phyloP scores from a whole-genome alignment of 2,113 vertebrate genomes.

The Gnathonemus longibarbis region DNA sequence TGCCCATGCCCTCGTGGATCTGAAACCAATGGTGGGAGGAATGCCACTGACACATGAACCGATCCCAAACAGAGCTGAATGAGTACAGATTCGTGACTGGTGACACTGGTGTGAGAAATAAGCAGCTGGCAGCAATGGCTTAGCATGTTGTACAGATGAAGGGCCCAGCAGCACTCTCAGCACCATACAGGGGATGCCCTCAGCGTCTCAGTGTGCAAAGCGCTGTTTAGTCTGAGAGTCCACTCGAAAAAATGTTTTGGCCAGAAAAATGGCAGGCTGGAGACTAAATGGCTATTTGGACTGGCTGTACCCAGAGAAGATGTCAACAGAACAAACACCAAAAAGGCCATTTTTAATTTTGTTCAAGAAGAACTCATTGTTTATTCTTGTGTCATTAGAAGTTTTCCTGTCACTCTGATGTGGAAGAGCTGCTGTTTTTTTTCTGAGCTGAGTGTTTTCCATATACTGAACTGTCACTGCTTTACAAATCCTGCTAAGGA shows the following conservation, averaged over 20 bases:
- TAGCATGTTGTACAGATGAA: neutral
- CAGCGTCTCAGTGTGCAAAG: neutral
- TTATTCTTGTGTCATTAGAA: neutral
- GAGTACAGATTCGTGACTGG: neutral
- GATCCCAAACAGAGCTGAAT: neutral
- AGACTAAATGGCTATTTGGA: neutral
- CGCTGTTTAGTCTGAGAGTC: conserved; percentile 2
- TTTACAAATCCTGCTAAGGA: neutral
- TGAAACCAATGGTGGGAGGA: neutral
- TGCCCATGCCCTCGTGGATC: neutral
- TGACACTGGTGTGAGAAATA: neutral
- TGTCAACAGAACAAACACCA: neutral
- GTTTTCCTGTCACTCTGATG: neutral
- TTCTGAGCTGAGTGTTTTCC: neutral
- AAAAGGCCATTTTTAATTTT: neutral
- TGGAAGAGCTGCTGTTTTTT: neutral
- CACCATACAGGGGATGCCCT: neutral
- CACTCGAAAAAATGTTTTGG: neutral
- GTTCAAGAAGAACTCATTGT: neutral
- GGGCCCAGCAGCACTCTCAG: neutral
- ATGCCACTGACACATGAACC: neutral
- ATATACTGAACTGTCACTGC: neutral
- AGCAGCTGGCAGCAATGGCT: too few relatives aligned
- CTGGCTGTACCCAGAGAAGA: neutral
- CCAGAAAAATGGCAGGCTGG: neutral